Percentiles rank a stretch among this genome's conserved stretches.
Conservation (phyloP, 2,113 vertebrate genomes). For the Microcebus griseorufus region DNA sequence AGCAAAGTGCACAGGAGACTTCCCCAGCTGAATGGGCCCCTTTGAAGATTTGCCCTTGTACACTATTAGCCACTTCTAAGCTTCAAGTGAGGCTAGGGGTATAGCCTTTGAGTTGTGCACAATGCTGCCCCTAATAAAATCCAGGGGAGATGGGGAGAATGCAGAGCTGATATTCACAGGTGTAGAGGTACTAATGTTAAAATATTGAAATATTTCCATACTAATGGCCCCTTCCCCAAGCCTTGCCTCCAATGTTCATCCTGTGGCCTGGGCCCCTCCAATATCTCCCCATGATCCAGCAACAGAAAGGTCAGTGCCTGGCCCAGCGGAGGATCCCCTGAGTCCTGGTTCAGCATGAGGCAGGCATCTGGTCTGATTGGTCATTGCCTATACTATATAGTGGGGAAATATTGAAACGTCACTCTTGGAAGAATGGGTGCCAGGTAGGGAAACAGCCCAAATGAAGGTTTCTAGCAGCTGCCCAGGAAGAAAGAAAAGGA, state of each 20-base stretch:
- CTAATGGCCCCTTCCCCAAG: background rate
- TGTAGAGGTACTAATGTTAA: background rate
- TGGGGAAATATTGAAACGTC: background rate
- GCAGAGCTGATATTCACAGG: background rate
- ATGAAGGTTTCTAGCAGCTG: background rate
- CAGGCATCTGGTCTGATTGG: background rate
- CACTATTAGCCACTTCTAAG: background rate
- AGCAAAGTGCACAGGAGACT: background rate
- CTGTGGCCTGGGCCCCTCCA: background rate
- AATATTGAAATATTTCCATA: background rate
- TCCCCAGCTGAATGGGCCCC: background rate
- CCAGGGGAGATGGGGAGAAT: background rate
- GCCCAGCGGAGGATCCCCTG: background rate
- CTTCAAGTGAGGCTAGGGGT: conserved; percentile 1
- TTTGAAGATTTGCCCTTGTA: background rate
- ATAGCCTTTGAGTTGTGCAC: background rate
- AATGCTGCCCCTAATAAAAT: background rate
- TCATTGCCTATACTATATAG: background rate
- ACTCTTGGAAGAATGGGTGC: background rate
- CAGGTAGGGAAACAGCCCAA: background rate
- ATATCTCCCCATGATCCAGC: background rate
- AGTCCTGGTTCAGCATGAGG: background rate
- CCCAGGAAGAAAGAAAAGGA: background rate
- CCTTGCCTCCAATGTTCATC: background rate
- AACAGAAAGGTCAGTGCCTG: background rate